phyloP scores from a whole-genome alignment of 2,113 vertebrate species.

The Proterorhinus semilunaris region DNA sequence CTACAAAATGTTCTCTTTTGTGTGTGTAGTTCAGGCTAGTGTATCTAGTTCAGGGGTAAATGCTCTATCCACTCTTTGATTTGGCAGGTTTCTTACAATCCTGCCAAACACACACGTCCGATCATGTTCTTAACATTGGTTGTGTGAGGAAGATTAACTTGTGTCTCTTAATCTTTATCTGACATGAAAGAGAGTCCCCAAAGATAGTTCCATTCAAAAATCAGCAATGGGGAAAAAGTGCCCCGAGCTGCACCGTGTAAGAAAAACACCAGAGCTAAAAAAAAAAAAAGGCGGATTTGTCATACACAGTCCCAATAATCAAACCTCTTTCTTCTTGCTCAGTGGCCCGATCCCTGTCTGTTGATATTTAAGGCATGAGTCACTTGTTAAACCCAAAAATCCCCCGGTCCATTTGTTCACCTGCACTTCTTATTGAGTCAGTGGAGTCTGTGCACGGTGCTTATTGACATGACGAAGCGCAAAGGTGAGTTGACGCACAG shows the following conservation, averaged over 20 bases:
- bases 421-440: conserved; percentile 51
- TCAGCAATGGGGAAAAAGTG: not conserved
- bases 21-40: no score
- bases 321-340: conserved; percentile 65
- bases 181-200: conserved; percentile 27
- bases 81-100: not conserved
- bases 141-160: conserved; percentile 30
- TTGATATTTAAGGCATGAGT: conserved; percentile 61
- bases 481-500: conserved; percentile 47
- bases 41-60: no score
- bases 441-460: conserved; percentile 23
- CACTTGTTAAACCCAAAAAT: conserved; percentile 48
- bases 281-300: conserved; percentile 37
- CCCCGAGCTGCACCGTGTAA: conserved; percentile 40
- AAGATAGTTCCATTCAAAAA: conserved; percentile 15
- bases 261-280: conserved; percentile 44
- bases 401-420: conserved; percentile 50
- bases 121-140: not conserved
- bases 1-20: no score
- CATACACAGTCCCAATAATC: conserved; percentile 48
- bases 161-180: conserved; percentile 47
- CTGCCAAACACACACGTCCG: not conserved
- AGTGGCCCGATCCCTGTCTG: conserved; percentile 57
- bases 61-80: no score
- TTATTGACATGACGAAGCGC: conserved; percentile 44